Percentiles rank a stretch among this genome's conserved stretches.
Conservation (phyloP, 1,140 invertebrate genomes). For the Brachionus plicatilis region DNA sequence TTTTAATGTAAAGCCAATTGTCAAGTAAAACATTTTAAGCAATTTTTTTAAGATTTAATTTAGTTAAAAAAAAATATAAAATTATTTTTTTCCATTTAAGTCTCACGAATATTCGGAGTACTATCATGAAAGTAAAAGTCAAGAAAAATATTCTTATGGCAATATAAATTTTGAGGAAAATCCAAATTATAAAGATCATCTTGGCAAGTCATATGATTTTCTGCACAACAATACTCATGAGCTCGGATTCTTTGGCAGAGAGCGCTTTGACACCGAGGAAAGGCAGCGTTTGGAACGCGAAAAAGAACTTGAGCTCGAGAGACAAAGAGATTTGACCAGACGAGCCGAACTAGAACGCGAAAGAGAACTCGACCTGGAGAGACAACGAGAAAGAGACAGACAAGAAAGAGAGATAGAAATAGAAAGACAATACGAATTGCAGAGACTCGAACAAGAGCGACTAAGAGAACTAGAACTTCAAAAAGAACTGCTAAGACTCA, state of each 20-base stretch:
- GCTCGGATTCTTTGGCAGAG: not conserved
- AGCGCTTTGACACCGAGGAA: not conserved
- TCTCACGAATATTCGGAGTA: constrained; percentile 5
- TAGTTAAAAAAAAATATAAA: too few relatives aligned
- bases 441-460: not conserved
- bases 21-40: too few relatives aligned
- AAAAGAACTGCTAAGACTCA: not conserved
- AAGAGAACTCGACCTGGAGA: not conserved
- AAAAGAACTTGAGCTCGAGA: not conserved
- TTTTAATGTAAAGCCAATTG: too few relatives aligned
- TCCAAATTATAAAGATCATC: not conserved
- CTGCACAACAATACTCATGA: not conserved
- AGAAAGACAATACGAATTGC: not conserved
- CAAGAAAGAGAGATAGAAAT: not conserved
- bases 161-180: not conserved
- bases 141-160: not conserved
- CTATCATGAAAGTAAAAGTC: not conserved
- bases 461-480: not conserved
- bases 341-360: not conserved
- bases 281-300: not conserved
- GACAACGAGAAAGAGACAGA: not conserved
- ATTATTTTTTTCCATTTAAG: not conserved
- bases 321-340: not conserved
- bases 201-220: not conserved
- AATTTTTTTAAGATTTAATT: too few relatives aligned